These are phyloP conservation scores for Drosophila pseudotakahashii DNA, from an alignment of 2,888 invertebrate genomes.

Conservation along the genomic window DNA sequence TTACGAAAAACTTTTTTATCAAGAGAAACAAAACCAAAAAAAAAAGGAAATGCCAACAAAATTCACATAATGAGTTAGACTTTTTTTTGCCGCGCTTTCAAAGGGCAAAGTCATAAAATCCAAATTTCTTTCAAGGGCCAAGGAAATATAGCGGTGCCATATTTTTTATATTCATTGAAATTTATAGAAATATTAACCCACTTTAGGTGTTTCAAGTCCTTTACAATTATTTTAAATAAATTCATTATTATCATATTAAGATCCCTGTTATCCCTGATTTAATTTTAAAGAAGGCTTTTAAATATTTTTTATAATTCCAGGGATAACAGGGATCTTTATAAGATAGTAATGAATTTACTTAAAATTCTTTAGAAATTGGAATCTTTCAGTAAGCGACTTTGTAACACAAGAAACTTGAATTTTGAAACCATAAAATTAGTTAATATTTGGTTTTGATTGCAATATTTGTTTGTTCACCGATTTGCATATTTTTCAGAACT, in stretches of 20 bases:
- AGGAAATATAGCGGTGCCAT: not conserved
- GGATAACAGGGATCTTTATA: too few relatives aligned
- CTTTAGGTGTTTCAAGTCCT: not conserved
- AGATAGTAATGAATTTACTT: too few relatives aligned
- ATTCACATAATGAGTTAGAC: slow-evolving; percentile 46
- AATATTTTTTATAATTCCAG: too few relatives aligned
- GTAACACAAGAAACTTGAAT: too few relatives aligned
- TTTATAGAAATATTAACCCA: not conserved
- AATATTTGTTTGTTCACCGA: not conserved
- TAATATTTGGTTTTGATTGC: not conserved
- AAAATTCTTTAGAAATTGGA: too few relatives aligned
- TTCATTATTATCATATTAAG: too few relatives aligned
- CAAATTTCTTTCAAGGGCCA: slow-evolving; percentile 11
- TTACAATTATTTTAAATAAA: too few relatives aligned
- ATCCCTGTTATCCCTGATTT: too few relatives aligned
- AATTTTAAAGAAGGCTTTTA: too few relatives aligned
- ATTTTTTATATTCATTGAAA: not conserved
- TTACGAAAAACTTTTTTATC: slow-evolving; percentile 49
- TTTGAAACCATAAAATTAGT: too few relatives aligned
- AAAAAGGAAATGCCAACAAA: slow-evolving; percentile 38
- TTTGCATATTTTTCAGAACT: not conserved
- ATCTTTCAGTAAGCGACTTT: not conserved
- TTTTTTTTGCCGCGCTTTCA: slow-evolving; percentile 20
- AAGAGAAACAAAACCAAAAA: slow-evolving; percentile 27
- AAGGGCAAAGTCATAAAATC: slow-evolving; percentile 27